These are phyloP conservation scores for Pantherophis vulpinus DNA, from an alignment of 2,797 vertebrate species.

Conservation along the genomic window DNA sequence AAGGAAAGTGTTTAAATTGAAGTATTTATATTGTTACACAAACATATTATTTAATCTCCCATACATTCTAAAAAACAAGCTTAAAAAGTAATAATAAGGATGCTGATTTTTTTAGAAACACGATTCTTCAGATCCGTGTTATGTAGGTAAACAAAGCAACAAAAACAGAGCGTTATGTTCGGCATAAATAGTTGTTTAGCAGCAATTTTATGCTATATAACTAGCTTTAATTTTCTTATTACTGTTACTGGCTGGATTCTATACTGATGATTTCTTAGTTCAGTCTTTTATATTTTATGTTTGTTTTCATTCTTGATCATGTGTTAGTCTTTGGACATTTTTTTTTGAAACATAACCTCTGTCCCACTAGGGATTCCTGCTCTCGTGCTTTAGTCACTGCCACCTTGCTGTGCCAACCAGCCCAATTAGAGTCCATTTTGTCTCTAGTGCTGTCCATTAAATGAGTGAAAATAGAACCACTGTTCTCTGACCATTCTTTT, in stretches of 20 bases:
- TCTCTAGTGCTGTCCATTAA: not conserved
- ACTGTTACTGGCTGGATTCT: not conserved
- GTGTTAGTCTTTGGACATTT: not conserved
- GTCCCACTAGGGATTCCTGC: not conserved
- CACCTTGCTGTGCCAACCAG: not conserved
- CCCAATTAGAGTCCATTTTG: not conserved
- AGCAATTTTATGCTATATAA: not conserved
- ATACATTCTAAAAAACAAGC: not conserved
- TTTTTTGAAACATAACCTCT: not conserved
- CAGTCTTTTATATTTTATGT: not conserved
- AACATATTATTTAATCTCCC: not conserved
- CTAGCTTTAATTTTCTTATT: not conserved
- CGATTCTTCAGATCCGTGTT: not conserved
- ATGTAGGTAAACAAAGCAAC: not conserved
- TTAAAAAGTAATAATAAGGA: conserved; percentile 3
- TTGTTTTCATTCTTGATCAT: not conserved
- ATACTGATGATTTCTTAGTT: not conserved
- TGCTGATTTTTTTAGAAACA: not conserved
- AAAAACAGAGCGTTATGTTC: not conserved
- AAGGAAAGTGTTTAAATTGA: not conserved
- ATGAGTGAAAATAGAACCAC: not conserved
- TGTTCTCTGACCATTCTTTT: not conserved
- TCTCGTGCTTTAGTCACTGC: not conserved
- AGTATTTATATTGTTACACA: not conserved
- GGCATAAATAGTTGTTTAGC: not conserved